phyloP scores from a whole-genome alignment of 23 tunicate species.

The Ascidia mentula region DNA sequence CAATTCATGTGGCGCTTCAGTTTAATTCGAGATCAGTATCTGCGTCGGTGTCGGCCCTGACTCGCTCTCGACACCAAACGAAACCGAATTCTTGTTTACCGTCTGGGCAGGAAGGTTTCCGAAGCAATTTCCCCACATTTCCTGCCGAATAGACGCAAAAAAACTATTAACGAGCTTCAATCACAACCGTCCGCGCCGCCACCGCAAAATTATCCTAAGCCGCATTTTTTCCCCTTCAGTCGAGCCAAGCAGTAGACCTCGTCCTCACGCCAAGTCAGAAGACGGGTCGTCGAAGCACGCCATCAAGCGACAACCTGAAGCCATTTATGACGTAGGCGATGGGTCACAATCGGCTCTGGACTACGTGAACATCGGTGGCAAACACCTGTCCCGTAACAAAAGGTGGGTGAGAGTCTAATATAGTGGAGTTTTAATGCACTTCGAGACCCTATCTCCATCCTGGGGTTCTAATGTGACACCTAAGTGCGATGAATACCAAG shows the following conservation, averaged over 20 bases:
- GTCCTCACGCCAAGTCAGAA: background rate
- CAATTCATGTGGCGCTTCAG: no score
- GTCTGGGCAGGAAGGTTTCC: background rate
- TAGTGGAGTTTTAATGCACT: no score
- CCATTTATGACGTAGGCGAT: slow-evolving; percentile 2
- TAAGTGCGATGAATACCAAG: no score
- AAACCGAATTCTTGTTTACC: background rate
- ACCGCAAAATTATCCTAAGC: background rate
- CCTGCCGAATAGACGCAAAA: background rate
- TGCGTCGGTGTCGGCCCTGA: no score
- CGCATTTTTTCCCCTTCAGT: background rate
- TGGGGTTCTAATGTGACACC: no score
- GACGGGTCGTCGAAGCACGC: background rate
- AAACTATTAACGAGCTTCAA: background rate
- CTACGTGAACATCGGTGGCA: background rate
- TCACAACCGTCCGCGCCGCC: background rate
- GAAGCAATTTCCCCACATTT: background rate
- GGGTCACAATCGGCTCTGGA: background rate
- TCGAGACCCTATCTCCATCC: no score
- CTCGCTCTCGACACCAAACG: no score
- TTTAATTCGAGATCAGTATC: no score
- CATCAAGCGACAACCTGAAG: background rate
- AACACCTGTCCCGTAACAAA: no score
- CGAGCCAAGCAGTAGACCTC: slow-evolving; percentile 1
- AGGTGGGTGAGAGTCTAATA: no score